Evolutionary conservation across 2,797 vertebrate genomes (phyloP), one percentile per base, ranked within the genome.

Genomic region (Anisognathus igniventris): DNA sequence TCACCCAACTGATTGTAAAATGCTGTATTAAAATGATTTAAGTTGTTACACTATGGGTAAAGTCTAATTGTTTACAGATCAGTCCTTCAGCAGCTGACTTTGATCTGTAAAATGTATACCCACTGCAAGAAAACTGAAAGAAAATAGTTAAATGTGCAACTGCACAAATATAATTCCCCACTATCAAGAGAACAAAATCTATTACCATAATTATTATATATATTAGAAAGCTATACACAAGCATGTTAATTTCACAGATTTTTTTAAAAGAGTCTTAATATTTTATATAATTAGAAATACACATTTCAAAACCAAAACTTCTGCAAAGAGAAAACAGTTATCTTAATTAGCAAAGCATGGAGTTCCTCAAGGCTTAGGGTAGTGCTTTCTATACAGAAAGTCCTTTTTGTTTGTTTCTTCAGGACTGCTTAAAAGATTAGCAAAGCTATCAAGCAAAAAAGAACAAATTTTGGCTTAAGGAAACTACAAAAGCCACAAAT

Each of bases 191-290:
- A 98, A 98, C 98, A 98, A 98, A 97, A 98, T 98, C 97, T 98
- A 98, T 98, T 98, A 98, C 98, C 98, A 98, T 99, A 98, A 98
- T 98, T 98, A 98, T 98, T 99, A 99, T 99, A 99, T 99, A 99
- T 99, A 99, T 99, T 99, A 99, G 99, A 99, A 99, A 99, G 99
- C 99, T 99, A 99, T 99, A 99, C 99, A 99, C 99, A 99, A 99
- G 99, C 99, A 99, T 99, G 99, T 99, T 99, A 99, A 99, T 99
- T 99, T 99, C 99, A 99, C 99, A 99, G 99, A 99, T 99, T 99
- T 99, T 98, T 98, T 98, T 98, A 98, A 99, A 99, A 99, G 99
- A 99, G 99, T 99, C 99, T 99, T 99, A 99, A 99, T 99, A 99
- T 99, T 98, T 98, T 99, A 99, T 99, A 99, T 99, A 99, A 99